Evolutionary conservation across 2,888 invertebrate genomes (phyloP).

Genomic region (Gibbula magus): DNA sequence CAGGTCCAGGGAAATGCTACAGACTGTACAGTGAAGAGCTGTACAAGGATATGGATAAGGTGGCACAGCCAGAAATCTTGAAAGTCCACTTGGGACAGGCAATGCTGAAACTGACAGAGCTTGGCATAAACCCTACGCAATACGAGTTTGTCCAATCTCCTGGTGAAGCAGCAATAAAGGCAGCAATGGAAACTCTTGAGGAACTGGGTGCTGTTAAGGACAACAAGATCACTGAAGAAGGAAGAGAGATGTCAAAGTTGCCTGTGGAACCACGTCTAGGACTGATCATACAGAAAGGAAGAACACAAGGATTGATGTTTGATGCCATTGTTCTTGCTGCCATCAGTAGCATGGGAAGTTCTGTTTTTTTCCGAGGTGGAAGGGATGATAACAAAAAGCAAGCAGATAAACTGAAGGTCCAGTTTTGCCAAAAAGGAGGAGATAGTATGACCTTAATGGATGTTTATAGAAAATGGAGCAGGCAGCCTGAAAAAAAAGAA

Average conservation of each 20-base stretch:
- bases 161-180: conserved; percentile 51
- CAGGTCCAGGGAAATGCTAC: conserved; percentile 71
- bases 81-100: conserved; percentile 66
- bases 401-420: conserved; percentile 59
- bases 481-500: conserved; percentile 54
- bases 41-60: conserved; percentile 63
- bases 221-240: conserved; percentile 64
- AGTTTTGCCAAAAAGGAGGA: conserved; percentile 64
- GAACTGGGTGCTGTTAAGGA: conserved; percentile 63
- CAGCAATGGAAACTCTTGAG: conserved; percentile 59
- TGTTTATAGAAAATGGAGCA: conserved; percentile 64
- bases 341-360: conserved; percentile 60
- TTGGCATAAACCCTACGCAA: conserved; percentile 63
- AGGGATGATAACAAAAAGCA: conserved; percentile 57
- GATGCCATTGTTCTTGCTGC: conserved; percentile 68
- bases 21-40: conserved; percentile 70
- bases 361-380: conserved; percentile 66
- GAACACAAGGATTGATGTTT: conserved; percentile 50
- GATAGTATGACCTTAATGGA: conserved; percentile 65
- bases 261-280: conserved; percentile 69
- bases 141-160: conserved; percentile 74
- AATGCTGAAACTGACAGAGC: conserved; percentile 66
- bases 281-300: conserved; percentile 54
- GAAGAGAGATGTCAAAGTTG: conserved; percentile 66
- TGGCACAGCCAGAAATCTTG: conserved; percentile 72